Conservation (phyloP, 1,140 invertebrate species). For the Macrobrachium nipponense region DNA sequence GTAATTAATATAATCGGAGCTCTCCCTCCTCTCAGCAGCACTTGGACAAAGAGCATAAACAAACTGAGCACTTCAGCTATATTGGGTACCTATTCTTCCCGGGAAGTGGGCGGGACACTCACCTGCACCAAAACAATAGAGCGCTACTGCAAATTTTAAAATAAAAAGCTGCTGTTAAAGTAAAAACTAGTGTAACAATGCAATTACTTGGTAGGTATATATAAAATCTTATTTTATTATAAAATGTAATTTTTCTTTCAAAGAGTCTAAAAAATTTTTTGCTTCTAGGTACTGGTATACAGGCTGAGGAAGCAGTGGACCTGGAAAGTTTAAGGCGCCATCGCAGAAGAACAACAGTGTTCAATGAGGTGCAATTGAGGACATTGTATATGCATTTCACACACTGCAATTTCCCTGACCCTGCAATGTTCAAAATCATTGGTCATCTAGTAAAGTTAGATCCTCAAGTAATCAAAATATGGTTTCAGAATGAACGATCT, state of each 20-base stretch:
- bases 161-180: too few relatives aligned
- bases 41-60: too few relatives aligned
- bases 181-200: too few relatives aligned
- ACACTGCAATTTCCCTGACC: conserved; percentile 64
- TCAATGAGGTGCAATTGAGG: conserved; percentile 61
- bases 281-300: background rate
- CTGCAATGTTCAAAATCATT: conserved; percentile 64
- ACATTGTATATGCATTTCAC: conserved; percentile 63
- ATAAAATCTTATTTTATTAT: too few relatives aligned
- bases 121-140: too few relatives aligned
- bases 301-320: conserved; percentile 12
- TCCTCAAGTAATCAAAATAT: conserved; percentile 63
- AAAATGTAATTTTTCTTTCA: background rate
- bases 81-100: too few relatives aligned
- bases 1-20: too few relatives aligned
- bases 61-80: too few relatives aligned
- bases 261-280: background rate
- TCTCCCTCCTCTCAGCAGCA: too few relatives aligned
- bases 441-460: conserved; percentile 57
- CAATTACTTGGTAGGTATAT: too few relatives aligned
- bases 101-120: too few relatives aligned
- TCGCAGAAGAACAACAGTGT: conserved; percentile 59
- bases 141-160: too few relatives aligned
- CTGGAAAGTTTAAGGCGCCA: conserved; percentile 36
- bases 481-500: conserved; percentile 64